phyloP scores from a whole-genome alignment of 2,797 vertebrate species.

The Gambusia yucatana region DNA sequence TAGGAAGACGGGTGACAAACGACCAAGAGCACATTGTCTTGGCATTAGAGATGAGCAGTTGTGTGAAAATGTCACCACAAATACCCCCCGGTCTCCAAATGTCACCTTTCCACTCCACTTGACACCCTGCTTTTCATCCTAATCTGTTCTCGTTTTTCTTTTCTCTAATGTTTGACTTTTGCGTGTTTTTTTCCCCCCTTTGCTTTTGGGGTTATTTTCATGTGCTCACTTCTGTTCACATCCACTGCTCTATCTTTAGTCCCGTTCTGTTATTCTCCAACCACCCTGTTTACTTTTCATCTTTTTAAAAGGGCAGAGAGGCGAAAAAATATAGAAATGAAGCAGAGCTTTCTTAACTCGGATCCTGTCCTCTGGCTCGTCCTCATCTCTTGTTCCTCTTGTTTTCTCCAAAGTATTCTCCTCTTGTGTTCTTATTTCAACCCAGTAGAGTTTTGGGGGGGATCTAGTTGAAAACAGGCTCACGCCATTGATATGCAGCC shows the following conservation, averaged over 20 bases:
- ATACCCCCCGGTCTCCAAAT: slow-evolving; percentile 79
- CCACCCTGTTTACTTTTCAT: slow-evolving; percentile 41
- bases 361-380: slow-evolving; percentile 5
- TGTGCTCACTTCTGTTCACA: slow-evolving; percentile 22
- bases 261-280: slow-evolving; percentile 21
- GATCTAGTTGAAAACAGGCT: not conserved
- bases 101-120: slow-evolving; percentile 68
- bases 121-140: slow-evolving; percentile 22
- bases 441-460: no score
- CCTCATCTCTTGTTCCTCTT: slow-evolving; percentile 7
- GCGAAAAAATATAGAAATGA: slow-evolving; percentile 11
- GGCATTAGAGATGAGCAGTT: slow-evolving; percentile 78
- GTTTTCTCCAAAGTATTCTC: not conserved
- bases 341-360: slow-evolving; percentile 30
- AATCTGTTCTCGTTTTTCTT: slow-evolving; percentile 34
- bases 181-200: not conserved
- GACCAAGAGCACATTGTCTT: slow-evolving; percentile 67
- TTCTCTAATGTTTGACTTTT: slow-evolving; percentile 37
- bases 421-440: not conserved
- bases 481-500: not conserved
- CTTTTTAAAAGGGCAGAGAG: slow-evolving; percentile 34
- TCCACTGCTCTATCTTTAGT: slow-evolving; percentile 22
- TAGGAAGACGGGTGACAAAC: slow-evolving; percentile 76
- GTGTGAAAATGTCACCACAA: slow-evolving; percentile 83
- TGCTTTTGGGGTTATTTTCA: slow-evolving; percentile 9